Base-by-base conservation (phyloP, 2,797 vertebrate genomes). In the Pogoniulus pusillus region DNA sequence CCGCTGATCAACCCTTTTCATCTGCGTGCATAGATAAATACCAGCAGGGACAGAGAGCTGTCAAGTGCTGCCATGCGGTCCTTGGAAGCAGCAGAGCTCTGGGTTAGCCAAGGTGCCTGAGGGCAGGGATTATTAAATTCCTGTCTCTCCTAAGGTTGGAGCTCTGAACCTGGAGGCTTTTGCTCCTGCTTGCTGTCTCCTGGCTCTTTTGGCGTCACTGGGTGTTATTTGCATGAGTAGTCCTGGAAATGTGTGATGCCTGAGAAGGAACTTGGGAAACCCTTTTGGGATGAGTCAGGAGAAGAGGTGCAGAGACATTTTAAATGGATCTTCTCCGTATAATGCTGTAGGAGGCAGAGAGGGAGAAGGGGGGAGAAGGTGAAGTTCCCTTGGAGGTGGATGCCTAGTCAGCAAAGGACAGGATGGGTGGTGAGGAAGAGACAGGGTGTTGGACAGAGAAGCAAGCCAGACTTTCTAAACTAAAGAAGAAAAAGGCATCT, bases 401-500 rank as follows among this genome's bases (percentile, higher is more conserved):
- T 73, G 18, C 10, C 5, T 10, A 4, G 59, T 66, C 43, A 71
- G n/a, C 4, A 4, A 60, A 71, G 45, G 26, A 47, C 23, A 57
- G 43, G 12, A 4, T 4, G 6, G 68, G 3, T 49, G 39, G 71
- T 34, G 37, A 54, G 37, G 29, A 68, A 57, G 55, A 39, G 81
- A 27, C 1, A 1, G n/a, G 8, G 27, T 0, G 1, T 19, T 53
- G 39, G n/a, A 18, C 2, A 3, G 55, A 69, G 32, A 43, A 45
- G 64, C 63, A 60, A 64, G 49, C 16, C 59, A n/a, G 6, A 5
- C 6, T 54, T 66, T 54, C 58, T 53, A 8, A 73, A 16, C 15
- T 55, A 13, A 29, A 32, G 64, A 55, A 47, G 26, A 62, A 70
- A 75, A 57, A 58, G 15, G 49, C 27, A 8, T 43, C 64, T 57